Percentiles rank a stretch among this genome's conserved stretches.
Conservation (phyloP, 2,113 vertebrate genomes). For the Elanus axillaris region DNA sequence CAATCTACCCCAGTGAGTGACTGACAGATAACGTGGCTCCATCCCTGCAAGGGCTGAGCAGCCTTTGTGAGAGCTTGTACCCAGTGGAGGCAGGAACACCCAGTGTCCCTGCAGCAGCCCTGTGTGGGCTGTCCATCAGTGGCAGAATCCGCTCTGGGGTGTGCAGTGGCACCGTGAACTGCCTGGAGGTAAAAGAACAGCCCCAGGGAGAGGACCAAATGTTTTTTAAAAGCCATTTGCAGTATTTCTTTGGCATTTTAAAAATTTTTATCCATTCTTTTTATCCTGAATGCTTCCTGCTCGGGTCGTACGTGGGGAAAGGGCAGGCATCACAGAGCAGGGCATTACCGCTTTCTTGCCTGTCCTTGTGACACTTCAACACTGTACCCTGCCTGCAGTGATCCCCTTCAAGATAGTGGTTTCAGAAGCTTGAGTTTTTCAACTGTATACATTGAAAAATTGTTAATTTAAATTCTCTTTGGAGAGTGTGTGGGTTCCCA, state of each 20-base stretch:
- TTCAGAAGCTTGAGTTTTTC: background rate
- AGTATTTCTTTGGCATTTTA: background rate
- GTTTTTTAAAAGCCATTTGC: background rate
- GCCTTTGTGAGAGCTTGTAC: background rate
- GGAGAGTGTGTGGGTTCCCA: background rate
- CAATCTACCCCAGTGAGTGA: background rate
- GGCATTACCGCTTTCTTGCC: background rate
- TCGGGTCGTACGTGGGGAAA: background rate
- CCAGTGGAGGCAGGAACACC: background rate
- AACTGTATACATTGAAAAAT: background rate
- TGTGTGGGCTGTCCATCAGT: background rate
- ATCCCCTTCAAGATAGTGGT: background rate
- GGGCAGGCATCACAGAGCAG: background rate
- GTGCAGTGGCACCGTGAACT: background rate
- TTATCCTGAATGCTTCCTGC: background rate
- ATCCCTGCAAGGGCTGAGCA: background rate
- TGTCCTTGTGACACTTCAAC: background rate
- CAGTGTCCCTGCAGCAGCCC: background rate
- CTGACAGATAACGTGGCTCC: background rate
- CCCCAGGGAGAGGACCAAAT: background rate
- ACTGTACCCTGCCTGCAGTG: background rate
- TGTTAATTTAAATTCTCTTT: background rate
- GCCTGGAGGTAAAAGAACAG: background rate
- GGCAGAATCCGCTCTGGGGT: background rate
- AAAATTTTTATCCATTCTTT: background rate